phyloP scores from a whole-genome alignment of 2,888 invertebrate genomes.

The Cacoxenus indagator region DNA sequence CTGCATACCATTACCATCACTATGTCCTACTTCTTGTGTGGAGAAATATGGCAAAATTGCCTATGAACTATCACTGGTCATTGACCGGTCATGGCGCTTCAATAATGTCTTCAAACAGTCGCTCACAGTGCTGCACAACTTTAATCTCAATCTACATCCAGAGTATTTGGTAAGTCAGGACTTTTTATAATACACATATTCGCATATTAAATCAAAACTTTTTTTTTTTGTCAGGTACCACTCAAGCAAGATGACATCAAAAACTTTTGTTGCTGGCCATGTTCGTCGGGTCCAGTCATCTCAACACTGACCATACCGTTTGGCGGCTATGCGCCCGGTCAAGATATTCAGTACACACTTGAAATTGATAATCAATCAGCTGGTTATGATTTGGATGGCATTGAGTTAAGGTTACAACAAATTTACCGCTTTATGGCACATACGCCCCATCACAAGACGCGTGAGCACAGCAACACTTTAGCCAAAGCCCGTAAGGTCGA shows the following conservation, averaged over 20 bases:
- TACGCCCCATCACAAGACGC: constrained; percentile 39
- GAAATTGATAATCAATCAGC: constrained; percentile 48
- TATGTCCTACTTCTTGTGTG: constrained; percentile 72
- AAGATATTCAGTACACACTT: constrained; percentile 42
- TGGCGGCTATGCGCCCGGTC: constrained; percentile 51
- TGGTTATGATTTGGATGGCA: constrained; percentile 39
- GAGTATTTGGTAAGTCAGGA: constrained; percentile 74
- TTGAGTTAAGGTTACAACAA: constrained; percentile 37
- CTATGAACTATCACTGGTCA: constrained; percentile 80
- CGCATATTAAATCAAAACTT: not conserved
- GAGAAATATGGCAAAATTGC: constrained; percentile 79
- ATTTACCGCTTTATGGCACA: constrained; percentile 41
- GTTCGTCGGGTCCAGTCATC: constrained; percentile 41
- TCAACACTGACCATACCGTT: constrained; percentile 44
- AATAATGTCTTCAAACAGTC: constrained; percentile 56
- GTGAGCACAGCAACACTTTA: constrained; percentile 25
- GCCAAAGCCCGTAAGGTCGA: constrained; percentile 4
- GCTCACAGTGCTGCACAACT: constrained; percentile 81
- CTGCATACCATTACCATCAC: constrained; percentile 41
- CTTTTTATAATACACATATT: not conserved
- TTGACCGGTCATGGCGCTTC: constrained; percentile 88
- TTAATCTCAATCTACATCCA: constrained; percentile 82
- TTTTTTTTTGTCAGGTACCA: constrained; percentile 34
- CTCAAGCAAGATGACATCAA: constrained; percentile 37
- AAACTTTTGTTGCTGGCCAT: constrained; percentile 48